phyloP scores from a whole-genome alignment of 2,797 vertebrate genomes.

The Kryptopterus vitreolus region DNA sequence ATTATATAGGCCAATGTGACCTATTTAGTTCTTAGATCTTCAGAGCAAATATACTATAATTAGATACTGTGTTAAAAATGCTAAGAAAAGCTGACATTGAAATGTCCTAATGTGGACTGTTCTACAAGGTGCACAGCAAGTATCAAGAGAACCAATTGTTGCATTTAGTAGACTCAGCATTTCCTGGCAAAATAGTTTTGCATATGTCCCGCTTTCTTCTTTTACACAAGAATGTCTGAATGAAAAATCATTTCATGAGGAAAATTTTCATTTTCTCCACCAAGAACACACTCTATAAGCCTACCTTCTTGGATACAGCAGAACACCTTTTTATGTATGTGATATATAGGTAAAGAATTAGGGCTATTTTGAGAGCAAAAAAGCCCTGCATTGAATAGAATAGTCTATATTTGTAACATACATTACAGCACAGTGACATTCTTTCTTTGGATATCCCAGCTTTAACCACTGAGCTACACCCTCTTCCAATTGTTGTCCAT shows the following conservation, averaged over 20 bases:
- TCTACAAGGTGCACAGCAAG: neutral
- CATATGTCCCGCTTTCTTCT: neutral
- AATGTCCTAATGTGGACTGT: neutral
- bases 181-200: neutral
- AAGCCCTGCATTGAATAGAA: neutral
- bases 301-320: too few species aligned
- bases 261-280: neutral
- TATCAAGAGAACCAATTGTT: slow-evolving; percentile 7
- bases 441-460: too few species aligned
- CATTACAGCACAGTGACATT: too few species aligned
- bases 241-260: slow-evolving; percentile 36
- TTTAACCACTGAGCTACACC: too few species aligned
- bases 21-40: neutral
- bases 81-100: slow-evolving; percentile 1
- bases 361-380: neutral
- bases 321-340: neutral
- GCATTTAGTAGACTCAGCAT: slow-evolving; percentile 24
- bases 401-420: too few species aligned
- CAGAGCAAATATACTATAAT: neutral
- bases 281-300: neutral
- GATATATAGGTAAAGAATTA: neutral
- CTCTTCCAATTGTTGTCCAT: too few species aligned
- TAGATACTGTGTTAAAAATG: neutral
- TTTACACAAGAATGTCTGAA: slow-evolving; percentile 7
- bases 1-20: neutral